These are phyloP conservation scores for Lydus trimaculatus DNA, from an alignment of 2,888 invertebrate genomes.

Conservation along the genomic window DNA sequence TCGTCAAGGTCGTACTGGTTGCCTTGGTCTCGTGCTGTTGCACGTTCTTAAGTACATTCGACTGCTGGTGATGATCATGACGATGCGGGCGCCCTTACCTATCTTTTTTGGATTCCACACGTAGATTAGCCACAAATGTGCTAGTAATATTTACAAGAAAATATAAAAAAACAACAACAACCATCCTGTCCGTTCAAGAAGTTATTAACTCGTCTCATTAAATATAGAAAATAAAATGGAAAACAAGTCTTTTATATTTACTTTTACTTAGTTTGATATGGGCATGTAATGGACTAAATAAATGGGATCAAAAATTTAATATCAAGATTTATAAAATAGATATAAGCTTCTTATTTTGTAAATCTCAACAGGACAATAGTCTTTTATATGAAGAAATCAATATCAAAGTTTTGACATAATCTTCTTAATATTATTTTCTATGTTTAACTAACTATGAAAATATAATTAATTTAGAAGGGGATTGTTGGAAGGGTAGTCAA, in stretches of 20 bases:
- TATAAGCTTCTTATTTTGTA: slow-evolving; percentile 31
- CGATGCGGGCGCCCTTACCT: slow-evolving; percentile 35
- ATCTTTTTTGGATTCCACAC: slow-evolving; percentile 21
- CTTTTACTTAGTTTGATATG: background rate
- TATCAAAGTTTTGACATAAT: slow-evolving; percentile 38
- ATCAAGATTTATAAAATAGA: slow-evolving; percentile 11
- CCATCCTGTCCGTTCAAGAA: background rate
- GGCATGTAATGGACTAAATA: background rate
- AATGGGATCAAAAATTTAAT: background rate
- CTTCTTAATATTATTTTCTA: slow-evolving; percentile 23
- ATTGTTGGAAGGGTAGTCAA: too few species aligned
- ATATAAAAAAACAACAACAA: background rate
- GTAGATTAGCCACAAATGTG: slow-evolving; percentile 7
- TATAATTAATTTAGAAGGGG: background rate
- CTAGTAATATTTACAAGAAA: background rate
- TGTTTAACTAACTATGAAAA: background rate
- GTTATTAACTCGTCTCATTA: slow-evolving; percentile 4
- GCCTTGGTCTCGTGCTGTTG: slow-evolving; percentile 30
- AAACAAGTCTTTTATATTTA: background rate
- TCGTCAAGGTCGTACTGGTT: slow-evolving; percentile 29
- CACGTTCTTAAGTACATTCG: slow-evolving; percentile 26
- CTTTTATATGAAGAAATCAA: slow-evolving; percentile 20
- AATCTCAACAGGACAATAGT: slow-evolving; percentile 21
- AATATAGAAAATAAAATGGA: background rate
- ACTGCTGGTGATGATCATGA: slow-evolving; percentile 22